Evolutionary conservation across 1,140 invertebrate species (phyloP), one percentile per base, ranked within the genome.

Genomic region (Leptestheria dahalacensis): DNA sequence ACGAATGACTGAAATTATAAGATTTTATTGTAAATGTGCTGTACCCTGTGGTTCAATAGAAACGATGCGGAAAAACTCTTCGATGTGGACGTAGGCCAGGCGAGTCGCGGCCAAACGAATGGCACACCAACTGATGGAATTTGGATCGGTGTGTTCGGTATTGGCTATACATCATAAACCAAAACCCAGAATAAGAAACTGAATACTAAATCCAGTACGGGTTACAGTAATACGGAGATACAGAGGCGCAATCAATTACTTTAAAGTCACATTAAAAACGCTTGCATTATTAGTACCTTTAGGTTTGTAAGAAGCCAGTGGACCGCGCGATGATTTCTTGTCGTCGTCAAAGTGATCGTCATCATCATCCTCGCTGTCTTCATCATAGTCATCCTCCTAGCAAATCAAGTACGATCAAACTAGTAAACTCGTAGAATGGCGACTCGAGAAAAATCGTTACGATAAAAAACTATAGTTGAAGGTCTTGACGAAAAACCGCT

Each of bases 61-160:
- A 62, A 90, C 85, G 21, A 90, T 77, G 61, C 82, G 83, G 20
- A 92, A 71, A 67, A 91, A 91, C 59, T 82, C 78, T 56, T 79
- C 77, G 1, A 99, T 71, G 65, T 92, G 88, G 49, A 78, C 73
- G 64, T 90, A 83, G 28, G 90, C 82, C 52, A 94, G 80, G 67
- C 85, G 83, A 33, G 97, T 78, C 60, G 91, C 81, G 33, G 92
- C 87, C 66, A 91, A 79, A 64, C 93, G 81, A 71, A 99, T 84
- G 48, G 99, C 81, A 66, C 83, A 82, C 96, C 96, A 99, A 58
- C 89, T 88, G 70, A 93, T 97, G 15, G 89, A 92, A 65, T 86
- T 84, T 3, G 91, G 87, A 76, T 96, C 89, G 28, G 83, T 82
- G 70, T 97, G 91, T 71, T 96, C 91, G 21, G 76, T 83, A 69